Conservation (phyloP, 2,113 vertebrate species). For the Marmota flaviventris region DNA sequence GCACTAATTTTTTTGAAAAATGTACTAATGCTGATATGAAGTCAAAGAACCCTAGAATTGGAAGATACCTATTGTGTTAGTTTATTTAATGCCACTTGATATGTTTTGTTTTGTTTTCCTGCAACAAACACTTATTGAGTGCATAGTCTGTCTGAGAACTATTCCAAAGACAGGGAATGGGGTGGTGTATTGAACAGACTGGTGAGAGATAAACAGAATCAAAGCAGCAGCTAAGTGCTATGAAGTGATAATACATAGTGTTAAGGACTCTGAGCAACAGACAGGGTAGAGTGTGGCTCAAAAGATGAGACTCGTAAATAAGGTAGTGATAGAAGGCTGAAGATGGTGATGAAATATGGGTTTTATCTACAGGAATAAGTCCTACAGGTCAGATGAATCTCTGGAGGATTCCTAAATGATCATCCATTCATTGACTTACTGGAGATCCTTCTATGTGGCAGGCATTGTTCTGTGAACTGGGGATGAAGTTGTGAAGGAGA, state of each 20-base stretch:
- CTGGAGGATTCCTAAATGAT: not conserved
- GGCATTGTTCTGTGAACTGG: not conserved
- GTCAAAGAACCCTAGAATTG: not conserved
- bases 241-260: not conserved
- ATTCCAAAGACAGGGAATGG: not conserved
- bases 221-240: not conserved
- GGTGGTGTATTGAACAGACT: not conserved
- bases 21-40: not conserved
- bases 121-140: not conserved
- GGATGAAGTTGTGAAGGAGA: not conserved
- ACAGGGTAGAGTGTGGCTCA: not conserved
- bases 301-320: not conserved
- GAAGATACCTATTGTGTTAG: not conserved
- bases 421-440: not conserved
- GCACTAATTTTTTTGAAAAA: not conserved
- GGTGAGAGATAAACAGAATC: not conserved
- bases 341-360: not conserved
- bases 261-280: constrained; percentile 1
- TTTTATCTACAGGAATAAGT: not conserved
- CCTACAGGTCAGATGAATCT: not conserved
- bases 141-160: not conserved
- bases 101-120: constrained; percentile 15
- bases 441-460: not conserved
- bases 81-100: not conserved
- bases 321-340: not conserved